Base-by-base conservation (phyloP, 2,888 invertebrate species). In the Coremacera marginata region DNA sequence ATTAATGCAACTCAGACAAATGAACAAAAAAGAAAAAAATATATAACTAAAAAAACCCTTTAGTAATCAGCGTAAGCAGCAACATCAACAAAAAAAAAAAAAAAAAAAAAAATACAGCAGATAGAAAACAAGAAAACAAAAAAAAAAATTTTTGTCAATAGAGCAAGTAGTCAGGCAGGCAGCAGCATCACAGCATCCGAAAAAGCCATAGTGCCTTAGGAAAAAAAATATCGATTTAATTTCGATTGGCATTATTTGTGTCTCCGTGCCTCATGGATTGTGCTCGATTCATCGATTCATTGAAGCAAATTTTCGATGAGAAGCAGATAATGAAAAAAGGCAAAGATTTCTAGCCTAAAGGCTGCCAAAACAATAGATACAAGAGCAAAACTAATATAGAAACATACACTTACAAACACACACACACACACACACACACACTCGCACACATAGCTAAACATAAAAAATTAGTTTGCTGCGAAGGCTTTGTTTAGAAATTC, bases 191-290 rank as follows among this genome's bases (percentile, higher is more conserved):
- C 11, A 44, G 11, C 44, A 44, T 11, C 44, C 44, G 44, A 44
- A 44, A 44, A 7, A 44, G 44, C 44, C 14, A 11, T 7, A 44
- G 44, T 7, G 37, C 37, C 37, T 37, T 37, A 34, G 19, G 7
- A 34, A 22, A 67, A 67, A 67, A 67, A 67, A 67, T 44, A 67
- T 67, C 67, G 67, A 67, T 67, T 67, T 37, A 37, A 67, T 67
- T 65, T 67, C 67, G 67, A 67, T 67, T 67, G 67, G 67, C 67
- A 67, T 67, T 37, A 67, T 67, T 67, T 67, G 67, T 37, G 44
- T 67, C 67, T n/a, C 44, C 44, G 67, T 37, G 67, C 37, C 37
- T 37, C 67, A 34, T 37, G 67, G 67, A 67, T 67, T 44, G 67
- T 67, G 67, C 44, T 22, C 67, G 14, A 44, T 44, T 67, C 37